Conservation (phyloP, 2,113 vertebrate genomes). For the Henicopernis longicauda region DNA sequence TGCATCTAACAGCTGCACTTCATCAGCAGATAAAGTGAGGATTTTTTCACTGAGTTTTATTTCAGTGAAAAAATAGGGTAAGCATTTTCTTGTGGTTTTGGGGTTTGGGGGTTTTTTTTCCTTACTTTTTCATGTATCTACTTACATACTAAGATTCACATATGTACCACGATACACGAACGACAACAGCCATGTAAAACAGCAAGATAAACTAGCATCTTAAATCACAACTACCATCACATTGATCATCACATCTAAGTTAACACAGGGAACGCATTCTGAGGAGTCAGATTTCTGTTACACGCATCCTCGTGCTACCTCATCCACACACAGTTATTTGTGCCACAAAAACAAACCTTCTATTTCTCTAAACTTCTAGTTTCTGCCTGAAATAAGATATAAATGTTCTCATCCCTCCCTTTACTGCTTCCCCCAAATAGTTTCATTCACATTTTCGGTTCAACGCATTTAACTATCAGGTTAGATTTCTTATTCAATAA, state of each 20-base stretch:
- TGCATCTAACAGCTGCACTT: not conserved
- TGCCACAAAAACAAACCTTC: not conserved
- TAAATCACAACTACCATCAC: not conserved
- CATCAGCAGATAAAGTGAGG: not conserved
- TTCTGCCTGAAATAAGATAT: not conserved
- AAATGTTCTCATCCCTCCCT: not conserved
- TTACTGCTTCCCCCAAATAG: not conserved
- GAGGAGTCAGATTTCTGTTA: not conserved
- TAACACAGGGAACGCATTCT: not conserved
- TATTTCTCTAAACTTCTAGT: not conserved
- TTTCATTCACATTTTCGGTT: not conserved
- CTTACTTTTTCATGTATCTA: not conserved
- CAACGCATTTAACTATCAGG: not conserved
- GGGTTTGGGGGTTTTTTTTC: not conserved
- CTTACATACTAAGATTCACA: not conserved
- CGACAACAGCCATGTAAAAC: accelerated
- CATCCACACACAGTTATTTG: not conserved
- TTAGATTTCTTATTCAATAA: not conserved
- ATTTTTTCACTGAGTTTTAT: not conserved
- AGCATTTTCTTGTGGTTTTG: not conserved
- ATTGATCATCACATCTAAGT: not conserved
- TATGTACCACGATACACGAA: not conserved
- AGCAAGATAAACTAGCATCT: not conserved
- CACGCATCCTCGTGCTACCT: not conserved
- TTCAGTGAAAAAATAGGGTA: not conserved